Percentiles rank a stretch among this genome's conserved stretches.
Evolutionary conservation across 2,888 invertebrate genomes (phyloP).

Genomic region (Antheraea yamamai): DNA sequence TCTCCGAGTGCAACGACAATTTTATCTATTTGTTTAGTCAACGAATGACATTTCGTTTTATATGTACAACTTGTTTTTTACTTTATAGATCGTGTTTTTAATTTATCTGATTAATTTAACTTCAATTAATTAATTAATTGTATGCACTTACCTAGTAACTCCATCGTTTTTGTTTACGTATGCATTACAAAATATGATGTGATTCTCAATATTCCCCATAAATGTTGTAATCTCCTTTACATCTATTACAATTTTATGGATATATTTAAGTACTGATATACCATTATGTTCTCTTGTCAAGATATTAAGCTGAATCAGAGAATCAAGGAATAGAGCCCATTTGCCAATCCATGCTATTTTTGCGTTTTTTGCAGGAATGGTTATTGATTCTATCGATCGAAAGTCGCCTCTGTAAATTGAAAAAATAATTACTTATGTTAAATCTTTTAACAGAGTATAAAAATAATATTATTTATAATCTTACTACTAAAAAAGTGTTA

Average conservation of each 20-base stretch:
- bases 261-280: slow-evolving; percentile 28
- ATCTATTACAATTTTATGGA: slow-evolving; percentile 26
- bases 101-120: not conserved
- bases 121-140: not conserved
- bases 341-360: slow-evolving; percentile 29
- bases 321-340: slow-evolving; percentile 33
- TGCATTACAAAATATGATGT: slow-evolving; percentile 21
- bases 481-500: too few species aligned
- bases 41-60: too few species aligned
- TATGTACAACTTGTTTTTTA: too few species aligned
- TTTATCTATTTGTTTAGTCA: too few species aligned
- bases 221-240: slow-evolving; percentile 23
- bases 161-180: not conserved
- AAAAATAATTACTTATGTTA: not conserved
- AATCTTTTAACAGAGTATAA: too few species aligned
- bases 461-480: too few species aligned
- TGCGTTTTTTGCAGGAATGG: slow-evolving; percentile 26
- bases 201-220: not conserved
- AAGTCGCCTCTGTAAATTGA: slow-evolving; percentile 25
- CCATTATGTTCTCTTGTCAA: slow-evolving; percentile 28
- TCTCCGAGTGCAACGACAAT: too few species aligned
- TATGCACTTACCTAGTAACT: slow-evolving; percentile 8
- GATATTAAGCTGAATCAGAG: slow-evolving; percentile 32
- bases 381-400: slow-evolving; percentile 28
- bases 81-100: too few species aligned